Conservation (phyloP, 2,797 vertebrate genomes). For the Muscicapa striata region DNA sequence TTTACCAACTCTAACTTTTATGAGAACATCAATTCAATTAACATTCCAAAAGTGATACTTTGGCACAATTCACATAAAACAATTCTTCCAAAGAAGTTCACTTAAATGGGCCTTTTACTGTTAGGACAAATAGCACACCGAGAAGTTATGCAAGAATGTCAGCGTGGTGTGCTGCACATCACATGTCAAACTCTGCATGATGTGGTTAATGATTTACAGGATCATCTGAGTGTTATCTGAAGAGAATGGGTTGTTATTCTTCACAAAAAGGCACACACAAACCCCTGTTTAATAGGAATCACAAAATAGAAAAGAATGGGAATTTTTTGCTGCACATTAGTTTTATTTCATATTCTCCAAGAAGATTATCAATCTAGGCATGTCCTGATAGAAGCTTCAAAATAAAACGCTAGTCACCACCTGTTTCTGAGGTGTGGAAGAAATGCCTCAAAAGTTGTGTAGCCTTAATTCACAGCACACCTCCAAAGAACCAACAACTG, state of each 20-base stretch:
- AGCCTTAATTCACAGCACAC: neutral
- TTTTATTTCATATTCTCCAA: neutral
- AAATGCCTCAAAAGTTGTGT: too few species aligned
- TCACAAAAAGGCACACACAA: neutral
- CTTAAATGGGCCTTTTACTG: slow-evolving; percentile 8
- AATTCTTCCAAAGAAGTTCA: slow-evolving; percentile 6
- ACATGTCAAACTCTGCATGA: neutral
- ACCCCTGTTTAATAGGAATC: neutral
- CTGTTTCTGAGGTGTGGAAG: neutral
- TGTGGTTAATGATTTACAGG: neutral
- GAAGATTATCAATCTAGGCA: neutral
- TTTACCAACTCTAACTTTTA: neutral
- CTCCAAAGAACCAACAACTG: neutral
- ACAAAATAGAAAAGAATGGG: neutral
- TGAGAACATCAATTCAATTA: neutral
- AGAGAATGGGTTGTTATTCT: neutral
- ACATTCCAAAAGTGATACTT: neutral
- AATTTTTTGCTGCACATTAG: neutral
- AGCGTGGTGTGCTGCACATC: neutral
- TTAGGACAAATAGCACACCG: neutral
- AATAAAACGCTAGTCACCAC: neutral
- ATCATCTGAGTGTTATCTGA: neutral
- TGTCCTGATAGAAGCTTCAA: neutral
- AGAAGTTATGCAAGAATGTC: slow-evolving; percentile 12
- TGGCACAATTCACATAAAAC: neutral